phyloP scores from a whole-genome alignment of 2,888 invertebrate genomes.

The Nomada ferruginata region DNA sequence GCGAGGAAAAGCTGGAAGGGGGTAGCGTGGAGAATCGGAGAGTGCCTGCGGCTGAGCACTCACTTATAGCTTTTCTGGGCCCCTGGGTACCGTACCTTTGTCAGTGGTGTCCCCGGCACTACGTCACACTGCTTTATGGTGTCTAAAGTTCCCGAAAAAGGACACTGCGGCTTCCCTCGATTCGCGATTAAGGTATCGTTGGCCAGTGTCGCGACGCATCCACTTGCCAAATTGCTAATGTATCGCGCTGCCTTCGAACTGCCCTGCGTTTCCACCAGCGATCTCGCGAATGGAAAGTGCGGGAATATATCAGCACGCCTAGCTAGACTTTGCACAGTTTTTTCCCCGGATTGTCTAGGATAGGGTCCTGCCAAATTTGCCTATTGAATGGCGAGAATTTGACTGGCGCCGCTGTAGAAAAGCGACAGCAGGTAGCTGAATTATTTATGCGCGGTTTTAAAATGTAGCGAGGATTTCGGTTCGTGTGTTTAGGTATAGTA shows the following conservation, averaged over 20 bases:
- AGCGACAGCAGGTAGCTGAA: background rate
- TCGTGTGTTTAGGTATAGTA: too few species aligned
- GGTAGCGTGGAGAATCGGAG: conserved; percentile 60
- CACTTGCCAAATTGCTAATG: conserved; percentile 55
- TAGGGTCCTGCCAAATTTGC: background rate
- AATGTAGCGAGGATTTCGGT: too few species aligned
- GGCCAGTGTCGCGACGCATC: conserved; percentile 25
- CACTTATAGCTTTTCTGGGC: conserved; percentile 78
- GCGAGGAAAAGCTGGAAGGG: conserved; percentile 45
- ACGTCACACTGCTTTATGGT: conserved; percentile 80
- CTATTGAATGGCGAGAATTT: background rate
- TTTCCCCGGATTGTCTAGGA: background rate
- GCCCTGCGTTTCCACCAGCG: background rate
- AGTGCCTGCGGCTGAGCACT: conserved; percentile 76
- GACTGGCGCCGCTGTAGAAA: background rate
- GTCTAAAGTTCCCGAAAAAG: conserved; percentile 75
- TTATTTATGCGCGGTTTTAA: background rate
- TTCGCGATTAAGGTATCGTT: conserved; percentile 60
- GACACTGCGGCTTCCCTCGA: conserved; percentile 29
- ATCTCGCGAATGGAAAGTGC: conserved; percentile 34
- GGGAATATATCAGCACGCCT: conserved; percentile 20
- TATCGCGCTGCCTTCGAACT: conserved; percentile 13
- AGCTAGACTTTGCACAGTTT: background rate
- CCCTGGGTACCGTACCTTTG: conserved; percentile 80
- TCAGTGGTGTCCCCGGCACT: conserved; percentile 78